Percentiles rank a stretch among this genome's conserved stretches.
These are phyloP conservation scores for Xyliphius kryptos DNA, from an alignment of 2,113 vertebrate genomes.

Conservation along the genomic window DNA sequence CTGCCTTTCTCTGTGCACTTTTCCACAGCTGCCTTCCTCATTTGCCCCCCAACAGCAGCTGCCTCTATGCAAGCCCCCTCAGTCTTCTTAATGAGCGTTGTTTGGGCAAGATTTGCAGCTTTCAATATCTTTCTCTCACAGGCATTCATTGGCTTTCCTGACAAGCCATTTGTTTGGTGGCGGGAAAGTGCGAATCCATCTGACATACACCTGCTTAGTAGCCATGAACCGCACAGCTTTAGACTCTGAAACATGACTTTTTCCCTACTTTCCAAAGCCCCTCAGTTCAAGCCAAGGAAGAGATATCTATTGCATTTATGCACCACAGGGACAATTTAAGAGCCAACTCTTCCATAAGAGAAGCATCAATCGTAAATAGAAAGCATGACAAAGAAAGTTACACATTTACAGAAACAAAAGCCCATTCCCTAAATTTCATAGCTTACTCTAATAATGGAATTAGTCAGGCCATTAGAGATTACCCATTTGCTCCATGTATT, in stretches of 20 bases:
- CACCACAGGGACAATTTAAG: no score
- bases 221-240: constrained; percentile 37
- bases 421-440: no score
- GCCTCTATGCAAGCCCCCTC: constrained; percentile 29
- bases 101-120: no score
- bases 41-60: constrained; percentile 31
- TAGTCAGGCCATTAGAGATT: no score
- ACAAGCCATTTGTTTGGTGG: constrained; percentile 37
- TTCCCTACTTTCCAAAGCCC: not conserved
- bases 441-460: no score
- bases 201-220: constrained; percentile 46
- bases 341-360: no score
- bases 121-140: constrained; percentile 1
- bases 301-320: constrained; percentile 17
- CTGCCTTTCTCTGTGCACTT: constrained; percentile 36
- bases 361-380: no score
- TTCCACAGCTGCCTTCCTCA: constrained; percentile 41
- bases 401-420: no score
- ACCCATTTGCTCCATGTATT: no score
- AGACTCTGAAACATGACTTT: constrained; percentile 26
- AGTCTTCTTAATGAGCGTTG: constrained; percentile 39
- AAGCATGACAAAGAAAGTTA: no score
- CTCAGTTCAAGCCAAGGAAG: constrained; percentile 18
- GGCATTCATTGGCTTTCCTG: constrained; percentile 18
- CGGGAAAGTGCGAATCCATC: constrained; percentile 36